Evolutionary conservation across 1,140 invertebrate genomes (phyloP).

Genomic region (Trichogramma pretiosum): DNA sequence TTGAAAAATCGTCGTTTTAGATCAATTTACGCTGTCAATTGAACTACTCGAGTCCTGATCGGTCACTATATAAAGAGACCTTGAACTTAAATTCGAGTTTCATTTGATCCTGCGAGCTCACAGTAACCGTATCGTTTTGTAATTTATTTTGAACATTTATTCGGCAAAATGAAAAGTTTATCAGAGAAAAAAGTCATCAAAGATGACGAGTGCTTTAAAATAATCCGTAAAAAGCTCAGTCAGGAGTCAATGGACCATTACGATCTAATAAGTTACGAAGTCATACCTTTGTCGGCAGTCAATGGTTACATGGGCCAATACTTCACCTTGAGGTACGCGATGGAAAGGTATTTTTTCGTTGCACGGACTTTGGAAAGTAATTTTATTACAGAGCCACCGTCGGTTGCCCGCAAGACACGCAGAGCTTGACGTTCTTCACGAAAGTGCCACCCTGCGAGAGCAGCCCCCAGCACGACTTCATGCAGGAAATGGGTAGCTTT

Average conservation of each 20-base stretch:
- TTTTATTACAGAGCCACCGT: no score
- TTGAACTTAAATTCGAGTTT: slow-evolving; percentile 14
- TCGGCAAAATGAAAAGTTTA: neutral
- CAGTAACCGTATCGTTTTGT: neutral
- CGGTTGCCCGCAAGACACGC: slow-evolving; percentile 19
- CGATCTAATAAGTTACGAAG: slow-evolving; percentile 27
- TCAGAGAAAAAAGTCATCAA: slow-evolving; percentile 27
- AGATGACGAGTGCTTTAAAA: slow-evolving; percentile 48
- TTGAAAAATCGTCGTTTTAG: no score
- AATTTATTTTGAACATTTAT: slow-evolving; percentile 2
- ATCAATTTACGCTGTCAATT: no score
- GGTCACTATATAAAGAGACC: slow-evolving; percentile 24
- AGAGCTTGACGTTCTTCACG: slow-evolving; percentile 42
- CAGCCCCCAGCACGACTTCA: slow-evolving; percentile 36
- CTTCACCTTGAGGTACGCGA: slow-evolving; percentile 28
- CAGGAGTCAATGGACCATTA: slow-evolving; percentile 36
- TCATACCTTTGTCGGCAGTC: slow-evolving; percentile 25
- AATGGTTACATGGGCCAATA: slow-evolving; percentile 35
- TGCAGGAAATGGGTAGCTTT: slow-evolving; percentile 42
- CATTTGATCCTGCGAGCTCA: neutral
- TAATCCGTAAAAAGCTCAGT: slow-evolving; percentile 42
- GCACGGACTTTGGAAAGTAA: no score
- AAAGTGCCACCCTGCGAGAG: slow-evolving; percentile 40
- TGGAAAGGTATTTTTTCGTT: no score
- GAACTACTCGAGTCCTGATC: no score